A percentile compares a stretch with the other conserved stretches of the same genome.
Evolutionary conservation across 2,888 invertebrate species (phyloP).

Genomic region (Erebia ligea): DNA sequence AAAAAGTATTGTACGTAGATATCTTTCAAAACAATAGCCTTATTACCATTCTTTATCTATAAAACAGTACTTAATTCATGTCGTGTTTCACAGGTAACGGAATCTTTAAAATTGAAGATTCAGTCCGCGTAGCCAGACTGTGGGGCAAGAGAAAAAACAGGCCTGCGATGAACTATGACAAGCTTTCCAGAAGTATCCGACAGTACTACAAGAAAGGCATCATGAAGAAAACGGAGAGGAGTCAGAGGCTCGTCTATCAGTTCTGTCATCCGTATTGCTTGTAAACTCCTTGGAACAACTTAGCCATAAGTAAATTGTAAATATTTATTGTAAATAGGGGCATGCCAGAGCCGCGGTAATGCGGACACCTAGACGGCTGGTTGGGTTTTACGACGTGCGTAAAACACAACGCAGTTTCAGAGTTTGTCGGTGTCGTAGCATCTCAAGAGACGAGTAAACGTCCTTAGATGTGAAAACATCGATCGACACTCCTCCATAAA

Average conservation of each 20-base stretch:
- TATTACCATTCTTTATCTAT: constrained; percentile 41
- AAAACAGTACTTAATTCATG: constrained; percentile 64
- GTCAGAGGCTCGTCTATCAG: constrained; percentile 99
- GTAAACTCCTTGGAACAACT: constrained; percentile 71
- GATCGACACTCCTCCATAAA: constrained; percentile 69
- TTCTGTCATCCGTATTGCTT: constrained; percentile 97
- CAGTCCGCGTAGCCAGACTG: constrained; percentile 96
- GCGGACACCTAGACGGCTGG: constrained; percentile 68
- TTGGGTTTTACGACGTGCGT: constrained; percentile 62
- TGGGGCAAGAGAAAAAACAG: constrained; percentile 99
- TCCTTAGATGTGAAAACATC: constrained; percentile 56
- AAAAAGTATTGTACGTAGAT: constrained; percentile 20
- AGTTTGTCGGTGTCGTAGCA: constrained; percentile 55
- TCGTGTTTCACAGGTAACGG: constrained; percentile 85
- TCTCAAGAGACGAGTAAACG: constrained; percentile 49
- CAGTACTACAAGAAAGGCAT: constrained; percentile 99
- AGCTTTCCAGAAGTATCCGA: constrained; percentile 97
- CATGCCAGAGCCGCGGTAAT: constrained; percentile 75
- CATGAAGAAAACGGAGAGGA: constrained; percentile 99
- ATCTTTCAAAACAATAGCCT: constrained; percentile 35
- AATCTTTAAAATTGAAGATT: constrained; percentile 99
- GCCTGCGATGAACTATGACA: constrained; percentile 99
- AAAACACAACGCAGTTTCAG: constrained; percentile 65
- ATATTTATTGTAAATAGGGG: constrained; percentile 61
- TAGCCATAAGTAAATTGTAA: constrained; percentile 63